Base-by-base conservation (phyloP, 2,888 invertebrate species). In the Heteromyza rotundicornis region DNA sequence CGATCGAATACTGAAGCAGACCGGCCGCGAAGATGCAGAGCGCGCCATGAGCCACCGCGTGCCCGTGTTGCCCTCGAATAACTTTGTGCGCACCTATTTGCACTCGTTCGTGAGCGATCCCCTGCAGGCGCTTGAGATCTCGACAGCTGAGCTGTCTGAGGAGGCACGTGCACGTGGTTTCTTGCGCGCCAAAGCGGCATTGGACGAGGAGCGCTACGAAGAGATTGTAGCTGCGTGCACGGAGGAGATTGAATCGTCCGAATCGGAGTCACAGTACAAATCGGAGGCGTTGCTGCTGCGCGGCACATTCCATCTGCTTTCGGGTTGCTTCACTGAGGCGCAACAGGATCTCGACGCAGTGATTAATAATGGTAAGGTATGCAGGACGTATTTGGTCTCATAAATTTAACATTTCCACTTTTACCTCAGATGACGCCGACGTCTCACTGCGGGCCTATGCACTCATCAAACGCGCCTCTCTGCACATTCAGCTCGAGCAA, bases 51-150 rank as follows among this genome's bases (percentile, higher is more conserved):
- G 86, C 52, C 88, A 85, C 53, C 87, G 89, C 69, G 86, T 87
- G 66, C 90, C 92, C 1, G 84, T 90, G 2, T 88, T 94, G 85
- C 95, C 96, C 19, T 95, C 96, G 0, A 89, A 89, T 68, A 89
- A 91, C 82, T 95, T 94, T 75, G 90, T 96, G 35, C 90, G 89
- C 77, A 92, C 92, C 8, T 97, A 95, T 80, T 91, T 96, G 80
- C 88, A 89, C 63, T 93, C 95, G 12, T 97, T 96, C 82, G 89
- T 90, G 60, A 90, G 91, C 74, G 96, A 96, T 84, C 95, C 96
- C 2, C 87, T 95, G 63, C 86, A 89, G 61, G 84, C 85, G 53
- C 75, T 81, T 62, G 84, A 86, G 69, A 76, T 88, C 36, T 72
- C 74, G 0, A 53, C 66, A 2, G 5, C 62, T 0, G 79, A 59